Evolutionary conservation across 2,113 vertebrate species (phyloP), one percentile per base, ranked within the genome.

Genomic region (Zapus hudsonius): DNA sequence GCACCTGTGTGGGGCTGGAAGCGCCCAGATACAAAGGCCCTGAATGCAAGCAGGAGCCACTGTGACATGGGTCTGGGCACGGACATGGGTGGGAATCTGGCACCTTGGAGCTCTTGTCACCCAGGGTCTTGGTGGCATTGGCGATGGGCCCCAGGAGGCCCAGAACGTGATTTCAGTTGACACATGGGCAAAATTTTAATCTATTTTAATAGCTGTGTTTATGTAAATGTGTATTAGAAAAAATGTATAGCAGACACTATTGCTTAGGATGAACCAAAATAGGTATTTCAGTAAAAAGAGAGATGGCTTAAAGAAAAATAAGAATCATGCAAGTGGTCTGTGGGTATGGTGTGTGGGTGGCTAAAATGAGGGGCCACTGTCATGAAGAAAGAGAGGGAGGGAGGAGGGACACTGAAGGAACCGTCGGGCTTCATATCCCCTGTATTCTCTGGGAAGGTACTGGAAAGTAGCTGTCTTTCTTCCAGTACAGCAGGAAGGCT

Each of bases 181-280:
- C 81, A 84, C 64, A 4, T 3, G 63, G 95, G 82, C 83, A 89
- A 84, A 69, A 86, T 75, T 92, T 94, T 87, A 23, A 96, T 89
- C 91, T 96, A 95, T 94, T 94, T 96, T 93, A 97, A 92, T 92
- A 94, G 96, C 89, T n/a, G 91, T 95, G 96, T 91, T 94, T 84
- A 93, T 94, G 95, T 96, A 86, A 84, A 93, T 74, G 87, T 97
- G 95, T 94, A 86, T 91, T 96, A 97, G 94, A 89, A 92, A 95
- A 95, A 87, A 90, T 76, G 92, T 95, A 5, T 92, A 59, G 75
- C 0, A 80, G 90, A 91, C 2, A 0, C 69, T 76, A 31, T 22
- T 38, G 67, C 84, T 96, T 87, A 94, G 93, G 90, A 55, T 40
- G 72, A 92, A 63, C 61, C 87, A 69, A 84, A 91, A 80, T 91